Evolutionary conservation across 1,140 invertebrate genomes (phyloP), one percentile per base, ranked within the genome.

Genomic region (Sinella curviseta): DNA sequence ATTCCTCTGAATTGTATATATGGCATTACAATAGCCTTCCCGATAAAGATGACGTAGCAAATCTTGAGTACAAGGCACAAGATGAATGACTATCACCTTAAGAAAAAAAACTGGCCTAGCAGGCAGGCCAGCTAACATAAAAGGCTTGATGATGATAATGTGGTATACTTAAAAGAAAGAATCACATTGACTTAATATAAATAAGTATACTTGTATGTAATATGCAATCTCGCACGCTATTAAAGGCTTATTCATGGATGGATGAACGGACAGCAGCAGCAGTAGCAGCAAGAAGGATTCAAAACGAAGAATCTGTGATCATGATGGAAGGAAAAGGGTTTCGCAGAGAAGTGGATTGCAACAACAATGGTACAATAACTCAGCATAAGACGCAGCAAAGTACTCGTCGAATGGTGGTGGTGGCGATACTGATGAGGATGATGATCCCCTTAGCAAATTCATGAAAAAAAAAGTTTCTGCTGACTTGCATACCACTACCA

Each of bases 401-500:
- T 60, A 60, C 57, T 60, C 4, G 8, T 60, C 39, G 20, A 48
- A 48, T 48, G 8, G 20, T 48, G 20, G n/a, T n/a, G n/a, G n/a
- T 48, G 20, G 39, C 39, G 39, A 48, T 48, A 48, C 39, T 70
- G 65, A 70, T 4, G 65, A 70, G 26, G 65, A 70, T 70, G 65
- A 70, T 70, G 65, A 70, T 31, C 65, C 65, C 65, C n/a, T 70
- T 70, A 70, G 65, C 65, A 65, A 65, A 65, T 31, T n/a, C n/a
- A n/a, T n/a, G n/a, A n/a, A n/a, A n/a, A n/a, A n/a, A n/a, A 48
- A 48, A 48, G 39, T 48, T 48, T 48, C 20, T 8, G 8, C 20
- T 48, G 39, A 20, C 39, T 48, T 20, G 39, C 39, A 12, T 48
- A 20, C 8, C 39, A 20, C 20, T 8, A 48, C 20, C 8, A 8